These are phyloP conservation scores for Labrus mixtus DNA, from an alignment of 2,113 vertebrate species.

Conservation along the genomic window DNA sequence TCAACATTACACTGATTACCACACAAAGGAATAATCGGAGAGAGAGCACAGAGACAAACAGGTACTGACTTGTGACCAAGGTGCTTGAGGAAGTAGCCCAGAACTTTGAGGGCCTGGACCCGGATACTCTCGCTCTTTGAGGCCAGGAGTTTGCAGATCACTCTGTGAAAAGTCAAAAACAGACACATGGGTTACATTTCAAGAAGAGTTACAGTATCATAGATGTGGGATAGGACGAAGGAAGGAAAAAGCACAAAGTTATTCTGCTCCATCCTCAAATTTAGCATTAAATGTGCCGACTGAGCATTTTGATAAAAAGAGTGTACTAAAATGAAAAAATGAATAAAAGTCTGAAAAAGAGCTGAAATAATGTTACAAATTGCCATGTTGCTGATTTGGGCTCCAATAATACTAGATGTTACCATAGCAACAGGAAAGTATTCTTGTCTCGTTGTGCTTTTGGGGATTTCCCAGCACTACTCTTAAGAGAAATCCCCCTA, in stretches of 20 bases:
- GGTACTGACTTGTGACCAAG: slow-evolving; percentile 97
- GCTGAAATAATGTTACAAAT: background rate
- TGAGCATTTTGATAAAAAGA: slow-evolving; percentile 39
- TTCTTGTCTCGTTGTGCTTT: slow-evolving; percentile 17
- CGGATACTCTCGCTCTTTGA: slow-evolving; percentile 99
- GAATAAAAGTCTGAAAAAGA: background rate
- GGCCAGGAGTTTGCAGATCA: slow-evolving; percentile 98
- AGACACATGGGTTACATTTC: background rate
- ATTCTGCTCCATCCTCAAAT: slow-evolving; percentile 12
- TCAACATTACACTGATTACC: background rate
- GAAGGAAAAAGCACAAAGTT: too few species aligned
- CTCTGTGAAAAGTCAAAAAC: slow-evolving; percentile 82
- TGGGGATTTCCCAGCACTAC: slow-evolving; percentile 28
- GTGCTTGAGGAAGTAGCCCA: slow-evolving; percentile 99
- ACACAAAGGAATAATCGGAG: background rate
- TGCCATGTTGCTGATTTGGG: slow-evolving; percentile 25
- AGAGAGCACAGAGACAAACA: slow-evolving; percentile 1
- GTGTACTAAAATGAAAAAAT: background rate
- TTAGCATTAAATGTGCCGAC: slow-evolving; percentile 9
- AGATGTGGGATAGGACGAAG: background rate
- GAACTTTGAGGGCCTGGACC: slow-evolving; percentile 97
- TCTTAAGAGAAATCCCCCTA: too few species aligned
- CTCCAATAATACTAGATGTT: slow-evolving; percentile 37
- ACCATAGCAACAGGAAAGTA: slow-evolving; percentile 53
- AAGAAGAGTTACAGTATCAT: background rate